Conservation (phyloP, 2,888 invertebrate genomes). For the Drosophila aldrichi region DNA sequence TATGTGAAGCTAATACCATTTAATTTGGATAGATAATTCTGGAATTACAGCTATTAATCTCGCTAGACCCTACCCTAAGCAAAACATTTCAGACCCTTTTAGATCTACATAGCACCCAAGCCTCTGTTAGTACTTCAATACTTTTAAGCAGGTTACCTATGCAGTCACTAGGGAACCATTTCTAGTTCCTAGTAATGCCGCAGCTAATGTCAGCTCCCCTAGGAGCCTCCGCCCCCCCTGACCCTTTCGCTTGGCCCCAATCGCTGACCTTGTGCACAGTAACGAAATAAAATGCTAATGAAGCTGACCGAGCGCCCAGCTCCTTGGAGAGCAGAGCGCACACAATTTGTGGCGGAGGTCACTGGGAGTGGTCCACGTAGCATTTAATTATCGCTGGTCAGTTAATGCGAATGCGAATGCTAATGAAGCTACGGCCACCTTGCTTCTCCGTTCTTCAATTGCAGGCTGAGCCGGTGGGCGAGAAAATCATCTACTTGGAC, state of each 20-base stretch:
- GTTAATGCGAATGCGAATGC: slow-evolving; percentile 69
- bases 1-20: too few relatives aligned
- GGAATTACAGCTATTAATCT: neutral
- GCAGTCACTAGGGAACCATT: slow-evolving; percentile 20
- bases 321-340: slow-evolving; percentile 59
- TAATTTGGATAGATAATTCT: too few relatives aligned
- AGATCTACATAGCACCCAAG: neutral
- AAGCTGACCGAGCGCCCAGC: slow-evolving; percentile 24
- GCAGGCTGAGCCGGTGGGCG: slow-evolving; percentile 81
- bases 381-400: slow-evolving; percentile 72
- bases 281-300: slow-evolving; percentile 51
- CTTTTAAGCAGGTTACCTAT: slow-evolving; percentile 6
- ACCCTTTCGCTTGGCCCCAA: slow-evolving; percentile 24
- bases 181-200: neutral
- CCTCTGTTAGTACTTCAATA: neutral
- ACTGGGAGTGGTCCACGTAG: slow-evolving; percentile 48
- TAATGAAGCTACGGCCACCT: slow-evolving; percentile 52
- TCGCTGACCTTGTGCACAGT: slow-evolving; percentile 64
- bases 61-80: neutral
- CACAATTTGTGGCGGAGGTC: slow-evolving; percentile 57
- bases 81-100: neutral
- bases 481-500: slow-evolving; percentile 83
- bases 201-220: slow-evolving; percentile 60
- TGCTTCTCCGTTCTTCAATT: slow-evolving; percentile 17
- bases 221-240: neutral